Evolutionary conservation across 2,888 invertebrate species (phyloP), one percentile per base, ranked within the genome.

Genomic region (Tuta absoluta): DNA sequence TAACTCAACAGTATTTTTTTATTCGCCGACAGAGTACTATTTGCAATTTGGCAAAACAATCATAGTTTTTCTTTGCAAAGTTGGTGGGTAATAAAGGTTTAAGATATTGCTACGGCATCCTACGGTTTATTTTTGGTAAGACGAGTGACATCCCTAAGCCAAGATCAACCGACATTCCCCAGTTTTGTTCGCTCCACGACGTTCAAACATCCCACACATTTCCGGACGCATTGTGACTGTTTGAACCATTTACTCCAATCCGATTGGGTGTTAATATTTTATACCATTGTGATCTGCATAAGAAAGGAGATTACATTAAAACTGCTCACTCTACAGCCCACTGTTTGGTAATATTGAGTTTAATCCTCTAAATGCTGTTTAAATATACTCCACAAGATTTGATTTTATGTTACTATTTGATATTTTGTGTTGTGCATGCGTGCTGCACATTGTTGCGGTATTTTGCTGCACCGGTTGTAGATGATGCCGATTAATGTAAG

Each of bases 101-200:
- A 37, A n/a, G n/a, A n/a, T n/a, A n/a, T n/a, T n/a, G n/a, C n/a
- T n/a, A n/a, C n/a, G n/a, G n/a, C n/a, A 28, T 28, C 28, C 2
- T 28, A 4, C 5, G 28, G 2, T 33, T 33, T 33, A 8, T 33
- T 33, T 33, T 5, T 33, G 33, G 8, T 10, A 33, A 5, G 33
- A 33, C 5, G 10, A 33, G 33, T 33, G 33, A 8, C 33, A 33
- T 33, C 33, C 33, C 33, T 33, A 86, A 85, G 86, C 87, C 85
- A 79, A 75, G 78, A 77, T 74, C 75, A 76, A 72, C 73, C 78
- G 82, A 81, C 87, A 89, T 89, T 88, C 89, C 82, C 75, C 69
- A 67, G 80, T 81, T 87, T 88, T 89, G 88, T 88, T 82, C 78
- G 74, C 71, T 66, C 68, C 72, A 75, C 73, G 75, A 72, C 72